phyloP scores from a whole-genome alignment of 2,797 vertebrate genomes.

The Synaphobranchus kaupii region DNA sequence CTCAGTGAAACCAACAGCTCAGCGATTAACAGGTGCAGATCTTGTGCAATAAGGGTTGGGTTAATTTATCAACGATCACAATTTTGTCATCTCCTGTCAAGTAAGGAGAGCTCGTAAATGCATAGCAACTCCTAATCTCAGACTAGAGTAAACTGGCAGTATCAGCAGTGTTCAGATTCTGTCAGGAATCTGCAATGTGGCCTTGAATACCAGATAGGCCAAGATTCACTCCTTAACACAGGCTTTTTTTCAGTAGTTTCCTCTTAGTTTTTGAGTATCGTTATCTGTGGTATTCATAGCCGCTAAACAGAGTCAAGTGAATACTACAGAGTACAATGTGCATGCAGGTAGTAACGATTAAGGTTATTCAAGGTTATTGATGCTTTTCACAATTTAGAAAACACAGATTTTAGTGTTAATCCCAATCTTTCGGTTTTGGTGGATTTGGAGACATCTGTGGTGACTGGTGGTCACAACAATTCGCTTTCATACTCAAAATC shows the following conservation, averaged over 20 bases:
- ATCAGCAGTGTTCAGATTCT: neutral
- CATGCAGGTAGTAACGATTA: neutral
- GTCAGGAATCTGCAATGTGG: neutral
- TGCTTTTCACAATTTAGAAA: neutral
- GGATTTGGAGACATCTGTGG: no score
- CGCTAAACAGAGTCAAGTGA: neutral
- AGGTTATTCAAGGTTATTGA: neutral
- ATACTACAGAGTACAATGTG: neutral
- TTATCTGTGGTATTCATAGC: neutral
- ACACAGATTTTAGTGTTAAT: neutral
- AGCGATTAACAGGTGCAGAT: neutral
- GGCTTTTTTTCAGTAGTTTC: neutral
- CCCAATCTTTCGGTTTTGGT: no score
- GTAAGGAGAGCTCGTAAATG: neutral
- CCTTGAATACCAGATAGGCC: neutral
- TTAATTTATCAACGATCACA: neutral
- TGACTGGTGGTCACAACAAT: no score
- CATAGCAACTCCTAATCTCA: neutral
- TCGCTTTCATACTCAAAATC: no score
- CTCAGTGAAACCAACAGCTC: neutral
- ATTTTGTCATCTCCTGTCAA: neutral
- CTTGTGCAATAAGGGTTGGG: neutral
- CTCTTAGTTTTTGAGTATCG: neutral
- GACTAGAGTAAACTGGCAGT: neutral
- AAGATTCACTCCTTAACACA: neutral